Evolutionary conservation across 2,888 invertebrate species (phyloP), one percentile per base, ranked within the genome.

Genomic region (Mylabris sibirica): DNA sequence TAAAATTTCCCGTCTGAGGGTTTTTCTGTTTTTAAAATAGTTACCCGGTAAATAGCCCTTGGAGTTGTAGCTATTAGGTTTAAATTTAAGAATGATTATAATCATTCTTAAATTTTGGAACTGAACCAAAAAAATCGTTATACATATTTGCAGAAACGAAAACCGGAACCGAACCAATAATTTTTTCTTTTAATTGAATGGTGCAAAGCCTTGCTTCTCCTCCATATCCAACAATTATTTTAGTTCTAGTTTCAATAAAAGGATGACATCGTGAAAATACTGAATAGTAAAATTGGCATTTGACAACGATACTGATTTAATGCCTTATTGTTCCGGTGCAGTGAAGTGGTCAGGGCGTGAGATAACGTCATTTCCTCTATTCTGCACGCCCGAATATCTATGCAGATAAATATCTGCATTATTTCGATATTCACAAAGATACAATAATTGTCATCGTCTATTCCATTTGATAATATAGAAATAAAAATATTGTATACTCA

Each of bases 281-380:
- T 77, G 74, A 75, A 70, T 68, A 73, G 66, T 64, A 69, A 62
- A 65, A 65, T 70, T 71, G 69, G 73, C 74, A 77, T 80, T 81
- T 80, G 81, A 81, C 80, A 79, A 75, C 75, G 72, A 73, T 77
- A 74, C 78, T 83, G 83, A 83, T 83, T 83, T 84, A 84, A 81
- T 81, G 77, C 77, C 76, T 76, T 74, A 84, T 84, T 84, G 84
- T 84, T 83, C 80, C 77, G 78, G 78, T 72, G 79, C 83, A 84
- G 72, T 81, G 79, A 80, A 82, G 82, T 83, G 83, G 78, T 77
- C 76, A 82, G 82, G 83, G 83, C 82, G 83, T 80, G 82, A 78
- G 80, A 81, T 79, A 75, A 78, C 81, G 82, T 81, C 81, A 81
- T 81, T 82, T 83, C 83, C 83, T 81, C 75, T 71, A 76, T 79